Evolutionary conservation across 2,888 invertebrate species (phyloP).

Genomic region (Sinentomon sp.): DNA sequence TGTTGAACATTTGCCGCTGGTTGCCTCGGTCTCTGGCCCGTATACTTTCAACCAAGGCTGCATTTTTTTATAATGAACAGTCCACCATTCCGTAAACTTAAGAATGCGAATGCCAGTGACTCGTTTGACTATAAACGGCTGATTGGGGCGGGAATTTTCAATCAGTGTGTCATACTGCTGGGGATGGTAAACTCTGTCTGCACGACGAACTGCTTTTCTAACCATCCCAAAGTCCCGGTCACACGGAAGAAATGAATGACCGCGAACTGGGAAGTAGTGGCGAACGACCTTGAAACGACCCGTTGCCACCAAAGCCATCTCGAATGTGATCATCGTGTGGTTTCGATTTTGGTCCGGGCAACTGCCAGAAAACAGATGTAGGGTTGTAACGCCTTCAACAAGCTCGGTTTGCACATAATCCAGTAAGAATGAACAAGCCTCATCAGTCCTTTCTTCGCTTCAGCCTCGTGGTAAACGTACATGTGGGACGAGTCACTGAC

Average conservation of each 20-base stretch:
- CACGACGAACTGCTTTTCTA: neutral
- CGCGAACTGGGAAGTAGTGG: slow-evolving; percentile 5
- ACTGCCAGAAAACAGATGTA: slow-evolving; percentile 2
- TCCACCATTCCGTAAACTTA: no score
- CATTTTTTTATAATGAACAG: no score
- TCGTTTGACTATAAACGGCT: no score
- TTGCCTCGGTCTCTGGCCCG: no score
- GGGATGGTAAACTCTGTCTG: slow-evolving; percentile 7
- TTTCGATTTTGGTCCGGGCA: slow-evolving; percentile 1
- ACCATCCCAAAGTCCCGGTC: slow-evolving; percentile 7
- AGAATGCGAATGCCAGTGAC: no score
- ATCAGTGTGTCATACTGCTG: slow-evolving; percentile 9
- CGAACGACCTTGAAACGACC: slow-evolving; percentile 3
- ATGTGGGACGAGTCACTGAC: no score
- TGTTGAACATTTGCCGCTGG: no score
- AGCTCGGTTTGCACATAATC: neutral
- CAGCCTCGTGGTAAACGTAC: slow-evolving; percentile 1
- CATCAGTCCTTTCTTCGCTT: slow-evolving; percentile 3
- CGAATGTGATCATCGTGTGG: slow-evolving; percentile 1
- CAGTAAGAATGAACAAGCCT: slow-evolving; percentile 1
- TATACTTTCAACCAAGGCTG: no score
- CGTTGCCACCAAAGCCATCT: neutral
- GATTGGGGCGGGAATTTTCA: no score
- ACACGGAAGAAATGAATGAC: slow-evolving; percentile 6
- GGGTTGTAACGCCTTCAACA: neutral